These are phyloP conservation scores for Sinella curviseta DNA, from an alignment of 1,140 invertebrate species.

Conservation along the genomic window DNA sequence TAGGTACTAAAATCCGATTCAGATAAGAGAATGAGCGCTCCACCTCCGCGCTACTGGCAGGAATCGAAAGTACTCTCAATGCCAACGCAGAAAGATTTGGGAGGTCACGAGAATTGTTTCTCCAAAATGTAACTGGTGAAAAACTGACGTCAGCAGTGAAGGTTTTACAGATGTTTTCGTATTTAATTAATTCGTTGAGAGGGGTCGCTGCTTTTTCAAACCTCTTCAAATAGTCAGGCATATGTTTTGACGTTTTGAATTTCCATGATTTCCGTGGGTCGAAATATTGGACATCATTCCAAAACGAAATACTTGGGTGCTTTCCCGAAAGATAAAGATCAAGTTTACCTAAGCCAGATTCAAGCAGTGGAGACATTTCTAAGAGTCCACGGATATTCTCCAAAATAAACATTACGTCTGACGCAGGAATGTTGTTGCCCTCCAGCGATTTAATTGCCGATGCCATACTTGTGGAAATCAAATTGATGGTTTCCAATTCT, in stretches of 20 bases:
- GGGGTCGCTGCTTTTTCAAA: too few species aligned
- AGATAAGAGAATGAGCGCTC: too few species aligned
- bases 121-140: too few species aligned
- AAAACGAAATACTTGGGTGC: slow-evolving; percentile 13
- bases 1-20: too few species aligned
- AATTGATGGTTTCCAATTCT: neutral
- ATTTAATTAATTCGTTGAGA: too few species aligned
- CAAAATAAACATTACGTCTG: neutral
- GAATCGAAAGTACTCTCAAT: too few species aligned
- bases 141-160: too few species aligned
- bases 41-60: too few species aligned
- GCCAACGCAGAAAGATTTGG: too few species aligned
- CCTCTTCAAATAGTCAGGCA: neutral
- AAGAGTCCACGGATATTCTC: neutral
- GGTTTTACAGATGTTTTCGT: too few species aligned
- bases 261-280: slow-evolving; percentile 25
- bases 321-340: too few species aligned
- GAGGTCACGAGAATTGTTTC: too few species aligned
- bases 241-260: neutral
- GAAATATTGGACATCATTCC: slow-evolving; percentile 8
- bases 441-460: neutral
- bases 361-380: neutral
- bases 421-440: slow-evolving; percentile 12
- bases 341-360: neutral
- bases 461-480: neutral